Evolutionary conservation across 92 coral and sea anemone genomes (phyloP).

Genomic region (Siderastrea radians): DNA sequence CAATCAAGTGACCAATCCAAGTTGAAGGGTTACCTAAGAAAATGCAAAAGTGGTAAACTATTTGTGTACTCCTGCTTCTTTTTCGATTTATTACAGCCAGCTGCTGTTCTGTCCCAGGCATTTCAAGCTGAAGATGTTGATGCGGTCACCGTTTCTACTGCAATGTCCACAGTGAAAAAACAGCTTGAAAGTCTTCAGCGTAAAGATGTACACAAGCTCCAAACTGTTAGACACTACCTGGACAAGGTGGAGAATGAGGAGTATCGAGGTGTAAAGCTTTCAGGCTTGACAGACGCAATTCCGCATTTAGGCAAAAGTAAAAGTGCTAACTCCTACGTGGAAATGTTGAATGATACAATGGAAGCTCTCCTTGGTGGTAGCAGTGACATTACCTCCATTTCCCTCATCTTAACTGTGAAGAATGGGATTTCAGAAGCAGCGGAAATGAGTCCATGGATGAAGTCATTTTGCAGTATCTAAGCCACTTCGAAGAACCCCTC

Average conservation of each 20-base stretch:
- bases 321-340: conserved; percentile 26
- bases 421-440: conserved; percentile 16
- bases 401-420: conserved; percentile 55
- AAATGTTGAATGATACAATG: conserved; percentile 29
- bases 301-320: conserved; percentile 42
- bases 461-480: neutral
- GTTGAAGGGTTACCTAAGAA: conserved; percentile 52
- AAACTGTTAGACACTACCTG: conserved; percentile 42
- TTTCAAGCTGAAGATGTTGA: conserved; percentile 65
- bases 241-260: conserved; percentile 43
- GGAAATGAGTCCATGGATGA: conserved; percentile 18
- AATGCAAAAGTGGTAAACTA: conserved; percentile 45
- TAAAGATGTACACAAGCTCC: conserved; percentile 39
- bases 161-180: conserved; percentile 48
- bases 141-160: conserved; percentile 39
- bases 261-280: conserved; percentile 49
- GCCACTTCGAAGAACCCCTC: conserved; percentile 57
- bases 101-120: conserved; percentile 45
- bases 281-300: conserved; percentile 11
- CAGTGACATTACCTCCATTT: conserved; percentile 41
- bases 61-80: conserved; percentile 51
- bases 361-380: conserved; percentile 52
- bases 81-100: conserved; percentile 54
- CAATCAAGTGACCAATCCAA: conserved; percentile 55
- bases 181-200: conserved; percentile 23